Evolutionary conservation across 2,888 invertebrate genomes (phyloP).

Genomic region (Acrocera orbiculus): DNA sequence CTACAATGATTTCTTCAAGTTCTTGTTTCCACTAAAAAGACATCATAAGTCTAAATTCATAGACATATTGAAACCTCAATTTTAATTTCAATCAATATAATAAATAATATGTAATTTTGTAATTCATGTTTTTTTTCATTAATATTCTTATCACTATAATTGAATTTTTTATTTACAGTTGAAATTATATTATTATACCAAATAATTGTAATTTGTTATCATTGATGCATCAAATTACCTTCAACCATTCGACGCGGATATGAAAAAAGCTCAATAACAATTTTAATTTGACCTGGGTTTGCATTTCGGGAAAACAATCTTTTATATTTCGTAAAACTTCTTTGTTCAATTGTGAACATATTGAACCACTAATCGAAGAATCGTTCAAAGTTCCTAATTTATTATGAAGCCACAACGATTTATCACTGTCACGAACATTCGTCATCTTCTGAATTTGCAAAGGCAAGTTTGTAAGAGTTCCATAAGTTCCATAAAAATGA

Average conservation of each 20-base stretch:
- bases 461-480: too few species aligned
- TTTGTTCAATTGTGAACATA: conserved; percentile 89
- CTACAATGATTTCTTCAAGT: conserved; percentile 84
- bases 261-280: conserved; percentile 91
- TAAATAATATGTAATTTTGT: too few species aligned
- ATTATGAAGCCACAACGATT: conserved; percentile 98
- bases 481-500: too few species aligned
- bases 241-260: conserved; percentile 94
- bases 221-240: conserved; percentile 41
- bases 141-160: too few species aligned
- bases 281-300: conserved; percentile 95
- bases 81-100: too few species aligned
- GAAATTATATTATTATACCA: too few species aligned
- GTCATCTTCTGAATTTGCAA: conserved; percentile 48
- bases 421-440: conserved; percentile 92
- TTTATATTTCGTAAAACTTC: conserved; percentile 90
- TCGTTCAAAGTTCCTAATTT: conserved; percentile 97
- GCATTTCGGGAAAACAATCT: conserved; percentile 92
- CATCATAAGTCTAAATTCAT: too few species aligned
- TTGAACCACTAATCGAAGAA: conserved; percentile 95
- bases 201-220: too few species aligned
- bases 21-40: conserved; percentile 75
- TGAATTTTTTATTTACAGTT: too few species aligned
- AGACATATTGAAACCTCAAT: too few species aligned
- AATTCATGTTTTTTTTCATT: too few species aligned